A percentile compares a stretch with the other conserved stretches of the same genome.
These are phyloP conservation scores for Martes martes DNA, from an alignment of 2,113 vertebrate genomes.

Conservation along the genomic window DNA sequence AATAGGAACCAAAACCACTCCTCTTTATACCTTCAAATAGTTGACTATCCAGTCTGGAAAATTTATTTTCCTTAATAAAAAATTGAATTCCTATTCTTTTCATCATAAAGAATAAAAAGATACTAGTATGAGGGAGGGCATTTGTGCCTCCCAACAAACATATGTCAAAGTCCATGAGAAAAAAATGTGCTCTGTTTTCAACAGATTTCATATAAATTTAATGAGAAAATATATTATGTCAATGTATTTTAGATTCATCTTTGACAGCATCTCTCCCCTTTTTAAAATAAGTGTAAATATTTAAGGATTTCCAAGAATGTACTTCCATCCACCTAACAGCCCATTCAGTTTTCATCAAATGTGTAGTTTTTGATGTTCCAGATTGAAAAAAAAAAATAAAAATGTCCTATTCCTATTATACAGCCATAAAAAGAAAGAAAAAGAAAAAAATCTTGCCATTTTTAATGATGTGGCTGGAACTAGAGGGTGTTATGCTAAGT, in stretches of 20 bases:
- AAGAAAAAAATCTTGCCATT: too few species aligned
- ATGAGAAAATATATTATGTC: background rate
- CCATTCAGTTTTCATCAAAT: background rate
- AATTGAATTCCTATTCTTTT: background rate
- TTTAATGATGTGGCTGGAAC: too few species aligned
- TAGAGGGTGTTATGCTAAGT: too few species aligned
- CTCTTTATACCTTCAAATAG: background rate
- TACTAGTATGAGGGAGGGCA: background rate
- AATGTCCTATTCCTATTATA: background rate
- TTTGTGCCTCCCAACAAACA: background rate
- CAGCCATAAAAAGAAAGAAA: too few species aligned
- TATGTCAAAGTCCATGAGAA: background rate
- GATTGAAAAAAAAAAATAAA: background rate
- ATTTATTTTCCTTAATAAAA: background rate
- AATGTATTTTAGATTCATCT: background rate
- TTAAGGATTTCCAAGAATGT: background rate
- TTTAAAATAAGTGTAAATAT: background rate
- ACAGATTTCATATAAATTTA: background rate
- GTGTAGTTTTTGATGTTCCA: background rate
- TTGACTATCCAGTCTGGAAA: background rate
- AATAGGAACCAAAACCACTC: background rate
- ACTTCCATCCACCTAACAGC: background rate
- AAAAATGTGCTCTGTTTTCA: background rate
- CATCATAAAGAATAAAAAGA: background rate
- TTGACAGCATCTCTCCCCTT: background rate